Conservation (phyloP, 2,888 invertebrate genomes). For the Microlaimidae sp. region DNA sequence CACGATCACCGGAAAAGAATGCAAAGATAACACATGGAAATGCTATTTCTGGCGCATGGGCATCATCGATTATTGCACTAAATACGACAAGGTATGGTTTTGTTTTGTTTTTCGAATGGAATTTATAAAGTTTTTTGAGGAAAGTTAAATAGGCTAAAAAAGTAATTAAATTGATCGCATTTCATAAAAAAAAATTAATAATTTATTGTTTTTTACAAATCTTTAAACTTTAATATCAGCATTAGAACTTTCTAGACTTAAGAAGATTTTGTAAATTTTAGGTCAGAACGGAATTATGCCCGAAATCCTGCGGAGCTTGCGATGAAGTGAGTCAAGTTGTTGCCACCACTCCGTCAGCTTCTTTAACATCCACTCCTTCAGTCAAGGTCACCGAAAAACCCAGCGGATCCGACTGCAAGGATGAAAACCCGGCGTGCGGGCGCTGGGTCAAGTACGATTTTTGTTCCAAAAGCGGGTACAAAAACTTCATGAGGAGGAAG, state of each 20-base stretch:
- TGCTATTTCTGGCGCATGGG: slow-evolving; percentile 27
- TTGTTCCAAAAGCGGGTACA: background rate
- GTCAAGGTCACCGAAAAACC: background rate
- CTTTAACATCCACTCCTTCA: background rate
- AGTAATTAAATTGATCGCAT: no score
- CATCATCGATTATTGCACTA: slow-evolving; percentile 25
- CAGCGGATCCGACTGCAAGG: background rate
- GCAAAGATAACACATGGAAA: slow-evolving; percentile 29
- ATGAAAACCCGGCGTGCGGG: slow-evolving; percentile 2
- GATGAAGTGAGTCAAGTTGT: no score
- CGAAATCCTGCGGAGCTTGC: slow-evolving; percentile 5
- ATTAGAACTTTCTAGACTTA: no score
- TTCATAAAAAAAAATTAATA: no score
- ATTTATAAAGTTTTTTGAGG: no score
- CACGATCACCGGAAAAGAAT: slow-evolving; percentile 12
- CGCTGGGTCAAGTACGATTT: background rate
- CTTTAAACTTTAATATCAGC: no score
- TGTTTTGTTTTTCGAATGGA: background rate
- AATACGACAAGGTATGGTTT: no score
- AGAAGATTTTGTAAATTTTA: no score
- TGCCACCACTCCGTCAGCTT: background rate
- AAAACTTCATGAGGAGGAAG: background rate
- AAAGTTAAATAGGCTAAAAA: no score
- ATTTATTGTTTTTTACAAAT: no score
- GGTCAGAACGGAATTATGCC: background rate